These are phyloP conservation scores for Anguilla japonica DNA, from an alignment of 2,113 vertebrate species.

Conservation along the genomic window DNA sequence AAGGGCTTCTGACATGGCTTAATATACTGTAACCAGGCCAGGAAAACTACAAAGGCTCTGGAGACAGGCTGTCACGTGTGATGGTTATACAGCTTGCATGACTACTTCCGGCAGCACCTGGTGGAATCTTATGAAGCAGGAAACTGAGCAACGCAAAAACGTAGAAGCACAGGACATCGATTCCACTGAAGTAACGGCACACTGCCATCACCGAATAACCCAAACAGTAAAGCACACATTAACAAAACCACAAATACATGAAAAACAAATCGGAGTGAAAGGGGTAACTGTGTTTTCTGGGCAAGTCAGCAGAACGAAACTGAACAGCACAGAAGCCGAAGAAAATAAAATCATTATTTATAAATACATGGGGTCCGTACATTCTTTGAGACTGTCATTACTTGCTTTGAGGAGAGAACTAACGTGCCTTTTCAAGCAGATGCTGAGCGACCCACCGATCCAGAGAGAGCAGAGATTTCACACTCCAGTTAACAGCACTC, in stretches of 20 bases:
- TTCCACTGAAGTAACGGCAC: background rate
- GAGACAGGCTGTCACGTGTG: background rate
- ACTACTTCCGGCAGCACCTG: background rate
- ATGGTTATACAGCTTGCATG: background rate
- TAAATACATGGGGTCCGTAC: background rate
- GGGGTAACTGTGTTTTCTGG: background rate
- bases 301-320: background rate
- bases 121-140: background rate
- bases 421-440: constrained; percentile 23
- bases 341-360: background rate
- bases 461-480: constrained; percentile 42
- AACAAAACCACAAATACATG: constrained; percentile 2
- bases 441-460: constrained; percentile 20
- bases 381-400: constrained; percentile 10
- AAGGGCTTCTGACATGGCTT: background rate
- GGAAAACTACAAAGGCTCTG: background rate
- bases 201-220: background rate
- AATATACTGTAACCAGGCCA: background rate
- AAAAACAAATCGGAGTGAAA: background rate
- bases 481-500: constrained; percentile 46
- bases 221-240: constrained; percentile 14
- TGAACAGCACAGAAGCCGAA: background rate
- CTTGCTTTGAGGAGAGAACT: constrained; percentile 24
- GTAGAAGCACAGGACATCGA: too few species aligned
- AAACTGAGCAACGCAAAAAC: background rate